These are phyloP conservation scores for Diphyllodes magnificus DNA, from an alignment of 2,113 vertebrate genomes.

Conservation along the genomic window DNA sequence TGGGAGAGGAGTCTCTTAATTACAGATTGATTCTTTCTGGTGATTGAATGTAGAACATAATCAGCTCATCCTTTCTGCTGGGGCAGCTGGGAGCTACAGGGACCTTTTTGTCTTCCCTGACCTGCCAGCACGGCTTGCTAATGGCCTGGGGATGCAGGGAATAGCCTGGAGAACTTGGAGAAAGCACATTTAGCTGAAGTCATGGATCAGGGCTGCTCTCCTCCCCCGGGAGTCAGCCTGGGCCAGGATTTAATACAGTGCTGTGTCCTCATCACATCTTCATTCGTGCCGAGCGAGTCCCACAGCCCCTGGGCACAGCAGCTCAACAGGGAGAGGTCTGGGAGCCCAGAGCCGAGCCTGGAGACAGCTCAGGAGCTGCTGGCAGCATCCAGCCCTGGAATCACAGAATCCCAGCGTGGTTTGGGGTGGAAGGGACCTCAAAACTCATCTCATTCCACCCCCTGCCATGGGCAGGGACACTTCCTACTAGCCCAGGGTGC, in stretches of 20 bases:
- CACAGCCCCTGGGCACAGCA: background rate
- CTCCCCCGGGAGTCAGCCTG: background rate
- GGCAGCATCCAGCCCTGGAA: background rate
- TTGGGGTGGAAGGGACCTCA: background rate
- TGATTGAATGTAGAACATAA: slow-evolving; percentile 57
- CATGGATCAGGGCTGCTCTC: background rate
- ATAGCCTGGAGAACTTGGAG: background rate
- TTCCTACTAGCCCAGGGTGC: rapidly evolving
- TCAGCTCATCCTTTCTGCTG: slow-evolving; percentile 35
- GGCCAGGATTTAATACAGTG: background rate
- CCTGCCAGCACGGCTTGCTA: background rate
- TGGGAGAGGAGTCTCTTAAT: slow-evolving; percentile 57
- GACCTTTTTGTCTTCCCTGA: background rate
- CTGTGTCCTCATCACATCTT: background rate
- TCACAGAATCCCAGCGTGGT: rapidly evolving
- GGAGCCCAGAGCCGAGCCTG: rapidly evolving
- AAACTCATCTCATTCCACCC: background rate
- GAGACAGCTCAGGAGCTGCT: background rate
- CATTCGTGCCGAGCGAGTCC: background rate
- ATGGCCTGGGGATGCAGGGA: background rate
- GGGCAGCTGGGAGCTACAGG: background rate
- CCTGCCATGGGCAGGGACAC: background rate
- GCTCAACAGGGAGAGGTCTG: background rate
- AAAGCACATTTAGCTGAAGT: background rate
- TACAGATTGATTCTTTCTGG: slow-evolving; percentile 67